Percentiles rank a stretch among this genome's conserved stretches.
These are phyloP conservation scores for Tetropium fuscum DNA, from an alignment of 2,888 invertebrate species.

Conservation along the genomic window DNA sequence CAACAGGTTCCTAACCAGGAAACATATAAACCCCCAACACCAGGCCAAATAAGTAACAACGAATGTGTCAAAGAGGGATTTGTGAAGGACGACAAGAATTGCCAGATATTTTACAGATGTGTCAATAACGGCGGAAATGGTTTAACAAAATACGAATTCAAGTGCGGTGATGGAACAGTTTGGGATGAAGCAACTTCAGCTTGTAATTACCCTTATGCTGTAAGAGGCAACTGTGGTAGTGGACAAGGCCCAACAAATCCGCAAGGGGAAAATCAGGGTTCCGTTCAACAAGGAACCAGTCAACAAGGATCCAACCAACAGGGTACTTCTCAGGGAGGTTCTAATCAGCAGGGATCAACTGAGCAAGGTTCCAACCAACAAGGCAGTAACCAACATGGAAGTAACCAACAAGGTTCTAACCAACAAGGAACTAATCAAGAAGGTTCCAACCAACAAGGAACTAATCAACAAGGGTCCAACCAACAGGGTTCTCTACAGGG, in stretches of 20 bases:
- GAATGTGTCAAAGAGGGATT: constrained; percentile 72
- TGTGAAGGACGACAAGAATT: constrained; percentile 74
- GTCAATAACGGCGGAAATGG: constrained; percentile 72
- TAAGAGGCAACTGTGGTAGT: constrained; percentile 50
- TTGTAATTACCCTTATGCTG: constrained; percentile 79
- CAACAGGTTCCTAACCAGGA: constrained; percentile 33
- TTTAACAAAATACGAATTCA: constrained; percentile 76
- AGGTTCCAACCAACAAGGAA: constrained; percentile 24
- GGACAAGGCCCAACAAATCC: constrained; percentile 20
- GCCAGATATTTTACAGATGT: constrained; percentile 82
- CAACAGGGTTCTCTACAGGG: constrained; percentile 35
- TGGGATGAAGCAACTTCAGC: constrained; percentile 77
- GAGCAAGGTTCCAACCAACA: constrained; percentile 31
- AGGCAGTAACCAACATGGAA: constrained; percentile 31
- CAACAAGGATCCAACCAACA: constrained; percentile 33
- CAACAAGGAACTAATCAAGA: constrained; percentile 29
- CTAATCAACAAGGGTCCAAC: constrained; percentile 20
- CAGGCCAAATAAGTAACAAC: constrained; percentile 27
- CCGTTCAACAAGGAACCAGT: constrained; percentile 10
- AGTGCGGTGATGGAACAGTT: constrained; percentile 80
- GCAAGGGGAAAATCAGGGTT: too few species aligned
- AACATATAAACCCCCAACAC: neutral
- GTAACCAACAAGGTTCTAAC: constrained; percentile 25
- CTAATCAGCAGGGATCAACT: constrained; percentile 29
- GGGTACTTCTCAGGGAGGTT: constrained; percentile 1